Evolutionary conservation across 2,888 invertebrate species (phyloP).

Genomic region (Nebria brevicollis): DNA sequence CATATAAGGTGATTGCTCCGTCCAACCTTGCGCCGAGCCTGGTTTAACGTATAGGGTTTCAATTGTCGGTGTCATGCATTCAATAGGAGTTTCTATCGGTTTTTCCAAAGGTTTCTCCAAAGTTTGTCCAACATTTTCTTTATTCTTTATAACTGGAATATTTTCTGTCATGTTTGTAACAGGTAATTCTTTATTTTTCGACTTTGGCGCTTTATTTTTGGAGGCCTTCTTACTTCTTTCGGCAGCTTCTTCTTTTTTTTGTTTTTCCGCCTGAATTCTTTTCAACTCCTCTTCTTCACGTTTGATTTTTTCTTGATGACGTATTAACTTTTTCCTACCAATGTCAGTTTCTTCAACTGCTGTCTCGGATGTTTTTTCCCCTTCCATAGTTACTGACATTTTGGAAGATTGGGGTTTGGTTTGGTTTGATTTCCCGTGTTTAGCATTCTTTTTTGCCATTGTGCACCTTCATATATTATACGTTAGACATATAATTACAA

Average conservation of each 20-base stretch:
- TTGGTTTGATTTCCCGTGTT: background rate
- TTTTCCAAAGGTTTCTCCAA: background rate
- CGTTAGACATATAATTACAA: background rate
- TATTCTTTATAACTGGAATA: background rate
- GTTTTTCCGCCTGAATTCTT: background rate
- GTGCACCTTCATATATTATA: background rate
- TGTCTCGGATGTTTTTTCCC: background rate
- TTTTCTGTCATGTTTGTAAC: background rate
- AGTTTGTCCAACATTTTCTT: background rate
- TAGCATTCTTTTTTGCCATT: background rate
- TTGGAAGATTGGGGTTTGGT: background rate
- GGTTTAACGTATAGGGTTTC: background rate
- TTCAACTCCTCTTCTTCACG: background rate
- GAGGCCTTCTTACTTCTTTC: background rate
- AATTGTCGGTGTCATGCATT: background rate
- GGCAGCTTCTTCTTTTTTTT: background rate
- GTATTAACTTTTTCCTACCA: background rate
- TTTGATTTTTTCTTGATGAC: constrained; percentile 1
- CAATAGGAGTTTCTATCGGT: background rate
- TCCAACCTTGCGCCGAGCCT: background rate
- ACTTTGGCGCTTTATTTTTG: background rate
- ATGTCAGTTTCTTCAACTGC: background rate
- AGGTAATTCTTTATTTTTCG: background rate
- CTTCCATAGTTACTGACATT: background rate
- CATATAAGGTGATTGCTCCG: background rate